These are phyloP conservation scores for Oreochromis niloticus DNA, from an alignment of 2,113 vertebrate genomes.

Conservation along the genomic window DNA sequence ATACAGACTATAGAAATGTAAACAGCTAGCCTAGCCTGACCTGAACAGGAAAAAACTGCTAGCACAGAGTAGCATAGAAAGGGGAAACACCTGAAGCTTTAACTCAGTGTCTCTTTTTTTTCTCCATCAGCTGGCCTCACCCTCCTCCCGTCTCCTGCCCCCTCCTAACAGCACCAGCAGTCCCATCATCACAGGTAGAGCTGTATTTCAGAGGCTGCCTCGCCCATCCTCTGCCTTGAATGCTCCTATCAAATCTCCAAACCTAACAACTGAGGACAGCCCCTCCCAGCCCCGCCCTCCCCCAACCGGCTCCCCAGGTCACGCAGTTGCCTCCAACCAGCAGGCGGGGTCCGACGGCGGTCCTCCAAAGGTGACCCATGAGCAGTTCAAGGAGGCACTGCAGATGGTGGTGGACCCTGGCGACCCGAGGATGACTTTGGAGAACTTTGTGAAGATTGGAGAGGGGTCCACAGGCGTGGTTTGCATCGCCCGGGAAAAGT, in stretches of 20 bases:
- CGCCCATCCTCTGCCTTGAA: conserved; percentile 66
- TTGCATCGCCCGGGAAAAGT: conserved; percentile 83
- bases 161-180: conserved; percentile 58
- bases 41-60: neutral
- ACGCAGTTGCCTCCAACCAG: conserved; percentile 57
- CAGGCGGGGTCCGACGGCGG: conserved; percentile 27
- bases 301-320: conserved; percentile 65
- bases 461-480: conserved; percentile 92
- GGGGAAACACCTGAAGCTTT: neutral
- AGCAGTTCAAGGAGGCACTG: conserved; percentile 88
- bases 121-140: conserved; percentile 11
- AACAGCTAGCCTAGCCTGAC: neutral
- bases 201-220: neutral
- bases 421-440: conserved; percentile 78
- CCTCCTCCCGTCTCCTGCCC: neutral
- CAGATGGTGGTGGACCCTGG: conserved; percentile 89
- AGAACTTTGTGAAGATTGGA: conserved; percentile 90
- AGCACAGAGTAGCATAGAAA: neutral
- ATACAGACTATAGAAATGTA: neutral
- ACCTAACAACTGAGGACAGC: conserved; percentile 6
- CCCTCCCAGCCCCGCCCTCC: conserved; percentile 69
- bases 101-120: neutral
- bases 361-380: conserved; percentile 75
- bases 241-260: neutral
- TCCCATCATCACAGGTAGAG: conserved; percentile 11